These are phyloP conservation scores for Gambusia yucatana DNA, from an alignment of 2,797 vertebrate species.

Conservation along the genomic window DNA sequence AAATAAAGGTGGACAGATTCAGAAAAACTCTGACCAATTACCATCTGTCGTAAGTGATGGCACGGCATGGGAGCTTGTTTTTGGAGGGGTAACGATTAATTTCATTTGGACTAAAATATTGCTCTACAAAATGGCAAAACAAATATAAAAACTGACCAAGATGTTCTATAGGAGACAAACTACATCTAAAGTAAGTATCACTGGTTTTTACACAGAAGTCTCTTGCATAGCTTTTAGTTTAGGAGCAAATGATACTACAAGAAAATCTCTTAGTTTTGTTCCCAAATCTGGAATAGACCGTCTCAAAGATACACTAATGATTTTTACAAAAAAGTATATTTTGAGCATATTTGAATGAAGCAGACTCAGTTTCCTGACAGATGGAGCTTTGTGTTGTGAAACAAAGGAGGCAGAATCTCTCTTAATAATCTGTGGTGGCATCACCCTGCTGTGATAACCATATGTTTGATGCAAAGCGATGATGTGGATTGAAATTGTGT, in stretches of 20 bases:
- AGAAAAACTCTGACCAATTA: not conserved
- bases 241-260: not conserved
- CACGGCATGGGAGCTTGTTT: not conserved
- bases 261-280: not conserved
- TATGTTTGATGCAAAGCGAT: conserved; percentile 67
- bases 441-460: conserved; percentile 41
- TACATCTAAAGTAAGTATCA: not conserved
- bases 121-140: not conserved
- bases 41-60: not conserved
- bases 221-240: not conserved
- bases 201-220: not conserved
- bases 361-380: conserved; percentile 45
- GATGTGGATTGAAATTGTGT: conserved; percentile 67
- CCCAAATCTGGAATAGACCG: conserved; percentile 1
- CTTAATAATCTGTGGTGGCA: conserved; percentile 39
- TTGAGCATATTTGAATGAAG: conserved; percentile 4
- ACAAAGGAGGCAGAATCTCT: conserved; percentile 55
- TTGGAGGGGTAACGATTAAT: not conserved
- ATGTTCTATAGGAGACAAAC: not conserved
- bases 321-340: conserved; percentile 19
- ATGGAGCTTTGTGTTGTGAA: conserved; percentile 62
- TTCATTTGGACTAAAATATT: not conserved
- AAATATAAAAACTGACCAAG: not conserved
- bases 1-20: not conserved
- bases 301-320: conserved; percentile 1